Base-by-base conservation (phyloP, 2,797 vertebrate genomes). In the Pterois miles region DNA sequence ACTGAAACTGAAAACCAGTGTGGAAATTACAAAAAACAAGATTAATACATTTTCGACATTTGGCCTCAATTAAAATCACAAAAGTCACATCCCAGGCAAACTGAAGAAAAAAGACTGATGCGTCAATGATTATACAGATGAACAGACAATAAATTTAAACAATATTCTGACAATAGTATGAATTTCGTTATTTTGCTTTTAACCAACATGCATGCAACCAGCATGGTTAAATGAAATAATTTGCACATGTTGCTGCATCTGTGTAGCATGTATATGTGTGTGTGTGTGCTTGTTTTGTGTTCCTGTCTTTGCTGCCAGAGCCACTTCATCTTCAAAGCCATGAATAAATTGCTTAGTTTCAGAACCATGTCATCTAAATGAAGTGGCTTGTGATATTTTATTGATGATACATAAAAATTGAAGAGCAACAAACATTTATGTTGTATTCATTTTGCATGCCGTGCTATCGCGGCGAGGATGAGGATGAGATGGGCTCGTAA, bases 341-440 rank as follows among this genome's bases (percentile, higher is more conserved):
- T 85, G 72, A 91, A 92, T 92, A 91, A 93, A 94, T 89, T 79
- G 86, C 81, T 84, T 50, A 71, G 75, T 86, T 92, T 91, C 82
- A 86, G 78, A 83, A 86, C 43, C 77, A 70, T 90, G 88, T 89
- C 86, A 87, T 89, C 80, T 86, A 88, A 92, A 93, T 91, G 85
- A 91, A 91, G 88, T 71, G 59, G 80, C 89, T 84, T 88, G 83
- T 78, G 65, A 93, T 93, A 89, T 92, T 94, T 94, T 93, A 95
- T 95, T 92, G 86, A 95, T 94, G 91, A 74, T 64, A 90, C 89
- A 91, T 91, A 80, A 88, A 92, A 94, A 93, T 94, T 89, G 93
- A 93, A 94, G 76, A 88, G 86, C 90, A 91, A 92, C 90, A 92
- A 90, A 92, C 88, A 89, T 89, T 94, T 91, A 89, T 88, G 86